phyloP scores from a whole-genome alignment of 2,113 vertebrate genomes.

The Lycaon pictus region DNA sequence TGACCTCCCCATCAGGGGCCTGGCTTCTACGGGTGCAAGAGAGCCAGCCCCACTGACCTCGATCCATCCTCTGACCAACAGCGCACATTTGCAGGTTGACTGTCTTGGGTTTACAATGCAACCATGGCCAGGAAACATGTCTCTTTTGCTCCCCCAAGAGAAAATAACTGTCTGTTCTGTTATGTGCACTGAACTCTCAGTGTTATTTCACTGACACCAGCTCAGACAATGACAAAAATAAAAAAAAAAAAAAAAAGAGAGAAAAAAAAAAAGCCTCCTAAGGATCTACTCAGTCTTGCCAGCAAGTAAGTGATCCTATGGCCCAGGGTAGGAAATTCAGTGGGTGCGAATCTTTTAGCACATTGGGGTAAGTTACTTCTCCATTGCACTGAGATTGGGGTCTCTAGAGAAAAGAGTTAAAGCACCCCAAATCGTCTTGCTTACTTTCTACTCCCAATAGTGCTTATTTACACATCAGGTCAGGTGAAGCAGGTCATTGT shows the following conservation, averaged over 20 bases:
- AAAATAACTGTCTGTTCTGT: neutral
- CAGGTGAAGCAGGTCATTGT: neutral
- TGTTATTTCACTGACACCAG: neutral
- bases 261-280: neutral
- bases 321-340: neutral
- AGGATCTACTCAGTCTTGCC: neutral
- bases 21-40: neutral
- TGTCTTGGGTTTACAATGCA: neutral
- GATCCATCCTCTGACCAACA: rapidly evolving
- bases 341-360: neutral
- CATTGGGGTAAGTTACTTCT: neutral
- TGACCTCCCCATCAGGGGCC: neutral
- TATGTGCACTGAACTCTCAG: neutral
- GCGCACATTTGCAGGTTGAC: neutral
- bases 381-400: neutral
- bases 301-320: neutral
- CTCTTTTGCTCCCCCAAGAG: neutral
- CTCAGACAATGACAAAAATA: neutral
- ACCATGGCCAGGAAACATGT: neutral
- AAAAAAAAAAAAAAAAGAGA: neutral
- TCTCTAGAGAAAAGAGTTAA: neutral
- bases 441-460: neutral
- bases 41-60: neutral
- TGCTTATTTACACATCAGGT: neutral
- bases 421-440: neutral